Conservation (phyloP, 37 sponge, comb jelly and placozoan species). For the Spongilla lacustris region DNA sequence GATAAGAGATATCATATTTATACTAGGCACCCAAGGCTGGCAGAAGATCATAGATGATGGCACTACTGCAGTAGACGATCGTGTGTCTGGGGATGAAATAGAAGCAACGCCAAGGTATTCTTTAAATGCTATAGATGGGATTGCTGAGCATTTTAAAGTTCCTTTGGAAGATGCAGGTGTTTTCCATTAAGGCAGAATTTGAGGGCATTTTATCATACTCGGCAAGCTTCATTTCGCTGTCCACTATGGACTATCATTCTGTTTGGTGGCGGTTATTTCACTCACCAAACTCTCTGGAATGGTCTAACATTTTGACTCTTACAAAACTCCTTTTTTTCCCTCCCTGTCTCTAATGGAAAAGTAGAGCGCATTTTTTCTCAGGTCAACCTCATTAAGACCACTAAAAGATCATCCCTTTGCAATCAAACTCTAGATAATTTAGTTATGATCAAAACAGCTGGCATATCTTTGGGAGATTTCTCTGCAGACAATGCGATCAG, state of each 20-base stretch:
- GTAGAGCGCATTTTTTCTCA: slow-evolving; percentile 51
- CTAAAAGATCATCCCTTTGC: slow-evolving; percentile 28
- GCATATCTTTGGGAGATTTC: slow-evolving; percentile 18
- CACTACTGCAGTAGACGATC: slow-evolving; percentile 1
- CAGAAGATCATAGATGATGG: slow-evolving; percentile 49
- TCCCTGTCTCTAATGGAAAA: slow-evolving; percentile 60
- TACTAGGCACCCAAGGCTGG: slow-evolving; percentile 71
- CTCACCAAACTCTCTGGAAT: slow-evolving; percentile 21
- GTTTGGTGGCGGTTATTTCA: slow-evolving; percentile 66
- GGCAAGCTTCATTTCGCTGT: slow-evolving; percentile 22
- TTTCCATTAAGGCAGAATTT: slow-evolving; percentile 36
- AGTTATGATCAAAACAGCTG: slow-evolving; percentile 19
- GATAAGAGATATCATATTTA: slow-evolving; percentile 4
- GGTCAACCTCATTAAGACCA: slow-evolving; percentile 27
- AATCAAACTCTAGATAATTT: slow-evolving; percentile 28
- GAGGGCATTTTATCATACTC: slow-evolving; percentile 29
- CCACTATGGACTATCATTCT: slow-evolving; percentile 50
- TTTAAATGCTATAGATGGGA: slow-evolving; percentile 18
- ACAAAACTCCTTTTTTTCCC: slow-evolving; percentile 41
- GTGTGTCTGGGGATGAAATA: neutral
- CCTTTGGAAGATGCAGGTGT: slow-evolving; percentile 37
- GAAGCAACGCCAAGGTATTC: neutral
- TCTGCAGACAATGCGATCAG: slow-evolving; percentile 9
- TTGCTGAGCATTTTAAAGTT: slow-evolving; percentile 19
- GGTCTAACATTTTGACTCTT: slow-evolving; percentile 45